Conservation (phyloP, 2,888 invertebrate genomes). For the Eledona agricola region DNA sequence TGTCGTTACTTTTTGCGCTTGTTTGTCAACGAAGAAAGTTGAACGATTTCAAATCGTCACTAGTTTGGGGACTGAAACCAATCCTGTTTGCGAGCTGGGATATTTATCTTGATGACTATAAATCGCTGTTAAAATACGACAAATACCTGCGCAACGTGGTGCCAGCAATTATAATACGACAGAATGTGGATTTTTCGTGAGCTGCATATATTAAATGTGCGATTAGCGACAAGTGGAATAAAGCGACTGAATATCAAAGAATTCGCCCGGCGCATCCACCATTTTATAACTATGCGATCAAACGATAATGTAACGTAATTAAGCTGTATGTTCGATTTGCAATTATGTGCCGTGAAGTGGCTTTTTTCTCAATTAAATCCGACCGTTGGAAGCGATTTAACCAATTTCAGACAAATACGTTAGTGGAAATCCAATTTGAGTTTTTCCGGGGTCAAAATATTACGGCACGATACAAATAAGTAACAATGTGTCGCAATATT, state of each 20-base stretch:
- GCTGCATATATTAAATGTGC: slow-evolving; percentile 8
- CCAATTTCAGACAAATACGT: slow-evolving; percentile 18
- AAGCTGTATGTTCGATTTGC: slow-evolving; percentile 32
- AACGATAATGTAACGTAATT: slow-evolving; percentile 25
- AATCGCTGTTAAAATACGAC: slow-evolving; percentile 10
- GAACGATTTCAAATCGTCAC: no score
- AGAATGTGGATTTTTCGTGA: slow-evolving; percentile 12
- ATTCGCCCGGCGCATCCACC: neutral
- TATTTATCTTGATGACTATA: no score
- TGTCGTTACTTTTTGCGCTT: no score
- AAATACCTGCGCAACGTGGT: slow-evolving; percentile 9
- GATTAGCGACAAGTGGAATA: neutral
- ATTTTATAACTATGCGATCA: neutral
- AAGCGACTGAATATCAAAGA: neutral
- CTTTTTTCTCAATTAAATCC: slow-evolving; percentile 29
- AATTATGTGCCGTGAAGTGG: slow-evolving; percentile 21
- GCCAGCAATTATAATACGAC: slow-evolving; percentile 17
- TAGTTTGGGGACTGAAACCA: no score
- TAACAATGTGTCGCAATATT: slow-evolving; percentile 39
- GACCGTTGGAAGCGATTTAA: slow-evolving; percentile 1
- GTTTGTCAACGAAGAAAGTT: no score
- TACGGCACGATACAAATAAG: slow-evolving; percentile 28
- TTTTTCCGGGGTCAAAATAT: slow-evolving; percentile 16
- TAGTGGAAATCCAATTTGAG: slow-evolving; percentile 6
- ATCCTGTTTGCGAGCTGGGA: no score